phyloP scores from a whole-genome alignment of 2,797 vertebrate species.

The Protosalanx chinensis region DNA sequence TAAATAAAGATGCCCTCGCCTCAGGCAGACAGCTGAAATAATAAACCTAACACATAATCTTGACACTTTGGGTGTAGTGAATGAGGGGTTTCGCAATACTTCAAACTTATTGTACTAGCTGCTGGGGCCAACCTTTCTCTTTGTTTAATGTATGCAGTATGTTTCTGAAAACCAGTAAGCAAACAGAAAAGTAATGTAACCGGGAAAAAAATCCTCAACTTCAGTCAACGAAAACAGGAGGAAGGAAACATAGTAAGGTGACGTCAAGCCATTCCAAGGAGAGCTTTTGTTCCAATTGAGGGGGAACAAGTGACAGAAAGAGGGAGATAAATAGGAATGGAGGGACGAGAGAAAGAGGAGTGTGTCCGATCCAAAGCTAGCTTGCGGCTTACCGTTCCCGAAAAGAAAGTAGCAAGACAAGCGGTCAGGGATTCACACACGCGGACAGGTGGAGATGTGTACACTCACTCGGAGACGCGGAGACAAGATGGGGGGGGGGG shows the following conservation, averaged over 20 bases:
- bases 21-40: conserved; percentile 45
- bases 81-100: conserved; percentile 37
- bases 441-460: conserved; percentile 58
- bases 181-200: conserved; percentile 40
- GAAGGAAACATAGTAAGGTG: conserved; percentile 64
- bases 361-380: conserved; percentile 54
- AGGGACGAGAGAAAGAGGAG: conserved; percentile 18
- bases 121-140: conserved; percentile 41
- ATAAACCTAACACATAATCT: conserved; percentile 50
- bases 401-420: conserved; percentile 55
- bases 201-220: conserved; percentile 41
- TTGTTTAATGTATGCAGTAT: conserved; percentile 57
- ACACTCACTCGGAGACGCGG: conserved; percentile 53
- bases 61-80: conserved; percentile 70
- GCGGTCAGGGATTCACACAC: conserved; percentile 47
- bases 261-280: conserved; percentile 71
- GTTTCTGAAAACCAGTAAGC: conserved; percentile 46
- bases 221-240: conserved; percentile 53
- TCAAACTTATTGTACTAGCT: conserved; percentile 28
- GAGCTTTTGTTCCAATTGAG: conserved; percentile 63
- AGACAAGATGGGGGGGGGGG: conserved; percentile 51
- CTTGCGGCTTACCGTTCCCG: conserved; percentile 48
- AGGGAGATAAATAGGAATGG: conserved; percentile 16
- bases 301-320: conserved; percentile 57
- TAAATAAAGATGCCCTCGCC: conserved; percentile 31